A percentile compares a stretch with the other conserved stretches of the same genome.
phyloP scores from a whole-genome alignment of 2,113 vertebrate species.

The Eulacestoma nigropectus region DNA sequence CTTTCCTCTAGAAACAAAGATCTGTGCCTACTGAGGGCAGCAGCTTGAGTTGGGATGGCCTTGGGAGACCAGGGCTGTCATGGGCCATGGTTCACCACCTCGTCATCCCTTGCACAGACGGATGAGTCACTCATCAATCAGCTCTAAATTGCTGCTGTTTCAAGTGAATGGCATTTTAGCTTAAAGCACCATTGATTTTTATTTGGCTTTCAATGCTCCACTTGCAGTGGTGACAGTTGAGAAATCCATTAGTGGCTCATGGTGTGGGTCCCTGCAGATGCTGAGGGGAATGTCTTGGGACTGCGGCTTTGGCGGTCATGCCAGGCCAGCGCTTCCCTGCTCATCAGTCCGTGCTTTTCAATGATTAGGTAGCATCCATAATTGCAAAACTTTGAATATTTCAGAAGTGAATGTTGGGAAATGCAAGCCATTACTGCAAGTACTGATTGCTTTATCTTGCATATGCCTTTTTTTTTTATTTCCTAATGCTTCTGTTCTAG shows the following conservation, averaged over 20 bases:
- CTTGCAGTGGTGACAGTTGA: background rate
- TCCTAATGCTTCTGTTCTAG: background rate
- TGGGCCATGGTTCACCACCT: background rate
- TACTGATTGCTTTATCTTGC: background rate
- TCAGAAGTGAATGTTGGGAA: background rate
- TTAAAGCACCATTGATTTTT: constrained; percentile 8
- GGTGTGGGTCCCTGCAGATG: background rate
- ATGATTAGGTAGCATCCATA: background rate
- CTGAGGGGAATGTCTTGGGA: background rate
- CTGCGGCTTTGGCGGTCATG: background rate
- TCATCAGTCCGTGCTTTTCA: background rate
- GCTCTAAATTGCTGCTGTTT: background rate
- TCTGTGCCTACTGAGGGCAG: background rate
- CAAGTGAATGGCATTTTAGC: background rate
- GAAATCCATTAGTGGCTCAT: background rate
- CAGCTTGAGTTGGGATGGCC: background rate
- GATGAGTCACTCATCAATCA: background rate
- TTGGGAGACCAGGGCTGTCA: background rate
- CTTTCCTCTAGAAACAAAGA: background rate
- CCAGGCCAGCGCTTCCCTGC: background rate
- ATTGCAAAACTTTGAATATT: background rate
- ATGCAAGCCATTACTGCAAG: background rate
- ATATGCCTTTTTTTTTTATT: background rate
- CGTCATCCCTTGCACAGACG: background rate
- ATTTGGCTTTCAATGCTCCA: background rate